Conservation (phyloP, 2,888 invertebrate species). For the Pollenia labialis region DNA sequence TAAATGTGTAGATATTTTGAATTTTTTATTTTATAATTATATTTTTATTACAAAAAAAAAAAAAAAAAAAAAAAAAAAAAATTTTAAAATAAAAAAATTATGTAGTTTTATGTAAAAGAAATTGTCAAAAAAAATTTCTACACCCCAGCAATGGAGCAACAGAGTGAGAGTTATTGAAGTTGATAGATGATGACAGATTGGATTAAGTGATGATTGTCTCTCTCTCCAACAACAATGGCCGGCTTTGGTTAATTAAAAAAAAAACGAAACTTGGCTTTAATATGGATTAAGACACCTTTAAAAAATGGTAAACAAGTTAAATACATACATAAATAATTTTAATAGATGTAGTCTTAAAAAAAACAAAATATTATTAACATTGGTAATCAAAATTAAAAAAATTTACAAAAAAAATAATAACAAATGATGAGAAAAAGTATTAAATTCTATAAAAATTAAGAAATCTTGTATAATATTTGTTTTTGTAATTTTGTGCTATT, state of each 20-base stretch:
- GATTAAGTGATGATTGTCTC: neutral
- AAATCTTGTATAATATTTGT: constrained; percentile 13
- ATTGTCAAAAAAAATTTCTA: neutral
- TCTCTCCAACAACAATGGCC: neutral
- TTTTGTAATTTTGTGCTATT: neutral
- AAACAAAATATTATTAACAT: constrained; percentile 48
- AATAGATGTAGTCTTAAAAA: constrained; percentile 38
- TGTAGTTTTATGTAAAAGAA: neutral
- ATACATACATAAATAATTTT: constrained; percentile 42
- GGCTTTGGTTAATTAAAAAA: neutral
- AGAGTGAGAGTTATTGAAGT: constrained; percentile 22
- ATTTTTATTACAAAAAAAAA: constrained; percentile 47
- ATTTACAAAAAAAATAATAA: constrained; percentile 13
- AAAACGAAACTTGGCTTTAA: constrained; percentile 41
- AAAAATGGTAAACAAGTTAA: constrained; percentile 42
- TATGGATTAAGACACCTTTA: constrained; percentile 22
- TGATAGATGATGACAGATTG: neutral
- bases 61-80: constrained; percentile 21
- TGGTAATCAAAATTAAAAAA: constrained; percentile 55
- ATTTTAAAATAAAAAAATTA: neutral
- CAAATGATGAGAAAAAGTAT: neutral
- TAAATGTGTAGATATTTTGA: constrained; percentile 67
- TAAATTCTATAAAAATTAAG: neutral
- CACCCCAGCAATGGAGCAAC: neutral
- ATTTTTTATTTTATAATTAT: constrained; percentile 63